These are phyloP conservation scores for Coptotermes formosanus DNA, from an alignment of 1,140 invertebrate genomes.

Conservation along the genomic window DNA sequence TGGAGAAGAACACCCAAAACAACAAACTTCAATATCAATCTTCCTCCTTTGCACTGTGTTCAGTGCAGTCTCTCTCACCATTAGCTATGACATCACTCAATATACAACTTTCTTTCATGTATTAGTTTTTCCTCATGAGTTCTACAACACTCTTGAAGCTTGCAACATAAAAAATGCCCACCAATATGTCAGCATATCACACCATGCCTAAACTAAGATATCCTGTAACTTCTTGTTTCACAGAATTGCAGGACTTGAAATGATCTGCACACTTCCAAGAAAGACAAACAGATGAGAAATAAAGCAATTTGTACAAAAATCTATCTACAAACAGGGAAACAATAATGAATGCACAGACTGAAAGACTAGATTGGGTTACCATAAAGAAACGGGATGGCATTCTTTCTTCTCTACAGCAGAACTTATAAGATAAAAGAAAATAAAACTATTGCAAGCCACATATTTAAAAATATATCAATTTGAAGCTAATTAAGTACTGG, in stretches of 20 bases:
- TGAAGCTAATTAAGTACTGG: constrained; percentile 20
- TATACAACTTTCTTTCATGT: not conserved
- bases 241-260: constrained; percentile 24
- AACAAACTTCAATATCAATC: not conserved
- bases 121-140: not conserved
- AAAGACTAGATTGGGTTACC: constrained; percentile 33
- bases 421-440: constrained; percentile 3
- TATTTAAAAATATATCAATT: constrained; percentile 15
- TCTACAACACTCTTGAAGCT: not conserved
- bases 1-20: not conserved
- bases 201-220: not conserved
- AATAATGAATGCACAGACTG: constrained; percentile 31
- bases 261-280: constrained; percentile 7
- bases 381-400: constrained; percentile 24
- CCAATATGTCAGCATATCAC: not conserved
- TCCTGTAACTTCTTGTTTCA: not conserved
- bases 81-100: not conserved
- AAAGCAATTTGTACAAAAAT: constrained; percentile 28
- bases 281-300: not conserved
- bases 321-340: constrained; percentile 27
- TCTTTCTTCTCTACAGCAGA: constrained; percentile 28
- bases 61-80: not conserved
- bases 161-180: not conserved
- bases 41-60: not conserved
- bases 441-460: not conserved